A percentile compares a stretch with the other conserved stretches of the same genome.
Evolutionary conservation across 2,113 vertebrate genomes (phyloP).

Genomic region (Xyrauchen texanus): DNA sequence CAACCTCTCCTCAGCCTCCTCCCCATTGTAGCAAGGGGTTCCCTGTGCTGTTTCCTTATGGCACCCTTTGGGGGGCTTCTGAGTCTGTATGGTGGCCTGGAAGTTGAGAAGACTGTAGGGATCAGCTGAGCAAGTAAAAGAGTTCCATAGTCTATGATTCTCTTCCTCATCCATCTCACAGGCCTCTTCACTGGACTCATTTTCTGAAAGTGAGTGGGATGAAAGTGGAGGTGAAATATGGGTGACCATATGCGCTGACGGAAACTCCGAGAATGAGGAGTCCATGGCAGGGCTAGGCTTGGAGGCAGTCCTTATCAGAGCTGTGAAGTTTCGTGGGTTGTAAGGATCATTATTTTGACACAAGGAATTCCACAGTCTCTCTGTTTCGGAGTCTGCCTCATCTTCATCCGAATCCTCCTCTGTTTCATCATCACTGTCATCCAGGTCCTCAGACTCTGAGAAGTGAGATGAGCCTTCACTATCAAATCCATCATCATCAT

Average conservation of each 20-base stretch:
- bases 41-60: too few species aligned
- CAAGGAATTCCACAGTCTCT: conserved; percentile 82
- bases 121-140: conserved; percentile 82
- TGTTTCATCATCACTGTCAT: conserved; percentile 56
- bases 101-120: conserved; percentile 91
- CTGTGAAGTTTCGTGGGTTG: conserved; percentile 86
- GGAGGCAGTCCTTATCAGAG: conserved; percentile 71
- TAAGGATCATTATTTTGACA: conserved; percentile 83
- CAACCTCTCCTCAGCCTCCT: conserved; percentile 65
- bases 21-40: too few species aligned
- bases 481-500: conserved; percentile 82
- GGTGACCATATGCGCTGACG: conserved; percentile 40
- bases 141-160: conserved; percentile 81
- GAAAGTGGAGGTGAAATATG: conserved; percentile 5
- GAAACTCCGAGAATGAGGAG: conserved; percentile 50
- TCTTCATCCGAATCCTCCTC: conserved; percentile 40
- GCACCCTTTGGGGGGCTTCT: conserved; percentile 15
- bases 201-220: conserved; percentile 31
- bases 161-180: conserved; percentile 82
- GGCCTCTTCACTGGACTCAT: conserved; percentile 66
- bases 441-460: conserved; percentile 70
- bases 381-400: conserved; percentile 64
- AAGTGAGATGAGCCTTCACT: conserved; percentile 77
- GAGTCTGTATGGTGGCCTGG: conserved; percentile 79
- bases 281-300: conserved; percentile 39